Base-by-base conservation (phyloP, 2,113 vertebrate genomes). In the Paradoxurus hermaphroditus region DNA sequence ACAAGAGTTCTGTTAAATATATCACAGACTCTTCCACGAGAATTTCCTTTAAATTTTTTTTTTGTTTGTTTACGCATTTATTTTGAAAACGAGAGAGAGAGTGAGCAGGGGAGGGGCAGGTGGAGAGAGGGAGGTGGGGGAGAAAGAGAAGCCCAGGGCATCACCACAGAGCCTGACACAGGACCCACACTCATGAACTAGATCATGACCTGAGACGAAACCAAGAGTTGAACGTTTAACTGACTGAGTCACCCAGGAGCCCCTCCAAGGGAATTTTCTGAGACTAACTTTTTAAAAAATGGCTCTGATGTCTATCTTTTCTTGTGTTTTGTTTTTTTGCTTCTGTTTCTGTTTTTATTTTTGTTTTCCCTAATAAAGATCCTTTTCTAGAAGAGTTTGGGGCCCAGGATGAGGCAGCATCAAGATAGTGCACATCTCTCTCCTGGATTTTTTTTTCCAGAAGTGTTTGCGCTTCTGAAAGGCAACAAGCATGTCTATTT, bases 401-500 rank as follows among this genome's bases (percentile, higher is more conserved):
- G 49, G 18, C 53, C 23, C 4, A 51, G 34, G 34, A 19, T 10
- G 31, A 53, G 31, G 5, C 10, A 82, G 53, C 2, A n/a, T 19
- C 8, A 91, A n/a, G 27, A 36, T n/a, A 29, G 14, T 2, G 3
- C 1, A 15, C 10, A 5, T 83, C 21, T 36, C 18, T 62, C 36
- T 62, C 46, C 31, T 10, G 56, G 23, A 31, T 9, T 4, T 77
- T 90, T 96, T 44, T 95, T 44, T n/a, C n/a, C 83, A 92, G 68
- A 68, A 97, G 79, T 56, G 49, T 46, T 93, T 88, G 62, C 23
- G 92, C 92, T 95, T 97, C 6, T n/a, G 29, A 72, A 3, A 70
- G 86, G 72, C 70, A 90, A 62, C 81, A 78, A 73, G 84, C 82
- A 27, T 15, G 90, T 88, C 70, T 98, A 93, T 25, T 97, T 94